Conservation (phyloP, 1,140 invertebrate species). For the Drosophila ficusphila region DNA sequence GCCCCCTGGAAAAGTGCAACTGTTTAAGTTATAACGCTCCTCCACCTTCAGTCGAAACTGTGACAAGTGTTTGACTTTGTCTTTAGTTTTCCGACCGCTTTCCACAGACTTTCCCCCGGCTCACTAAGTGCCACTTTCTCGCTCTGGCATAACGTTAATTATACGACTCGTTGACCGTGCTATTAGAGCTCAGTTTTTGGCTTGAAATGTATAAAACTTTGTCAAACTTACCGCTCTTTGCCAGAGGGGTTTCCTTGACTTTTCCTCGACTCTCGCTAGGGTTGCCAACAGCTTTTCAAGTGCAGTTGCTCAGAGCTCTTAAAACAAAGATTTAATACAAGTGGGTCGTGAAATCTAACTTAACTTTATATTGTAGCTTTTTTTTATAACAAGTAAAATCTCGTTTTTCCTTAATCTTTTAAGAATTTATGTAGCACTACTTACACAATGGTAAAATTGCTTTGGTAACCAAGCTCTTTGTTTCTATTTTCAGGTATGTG, state of each 20-base stretch:
- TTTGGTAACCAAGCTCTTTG: slow-evolving; percentile 20
- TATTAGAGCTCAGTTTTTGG: slow-evolving; percentile 60
- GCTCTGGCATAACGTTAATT: slow-evolving; percentile 67
- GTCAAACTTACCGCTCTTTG: slow-evolving; percentile 48
- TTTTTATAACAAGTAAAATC: too few relatives aligned
- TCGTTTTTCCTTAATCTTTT: too few relatives aligned
- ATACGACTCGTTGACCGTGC: slow-evolving; percentile 80
- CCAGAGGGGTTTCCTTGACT: slow-evolving; percentile 4
- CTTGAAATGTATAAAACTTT: slow-evolving; percentile 75
- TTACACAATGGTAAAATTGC: background rate
- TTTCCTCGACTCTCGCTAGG: background rate
- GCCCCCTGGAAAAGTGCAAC: slow-evolving; percentile 68
- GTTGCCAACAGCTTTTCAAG: background rate
- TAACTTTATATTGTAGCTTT: too few relatives aligned
- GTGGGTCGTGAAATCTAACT: background rate
- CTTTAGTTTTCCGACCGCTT: slow-evolving; percentile 55
- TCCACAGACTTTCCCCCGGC: slow-evolving; percentile 8
- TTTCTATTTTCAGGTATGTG: slow-evolving; percentile 55
- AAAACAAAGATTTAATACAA: background rate
- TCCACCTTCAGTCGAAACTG: slow-evolving; percentile 21
- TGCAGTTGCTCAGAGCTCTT: background rate
- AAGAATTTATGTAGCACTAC: too few relatives aligned
- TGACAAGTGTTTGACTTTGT: slow-evolving; percentile 78
- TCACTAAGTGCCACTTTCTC: slow-evolving; percentile 33
- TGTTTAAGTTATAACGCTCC: slow-evolving; percentile 40